These are phyloP conservation scores for Hippocampus barbouri DNA, from an alignment of 2,113 vertebrate species.

Conservation along the genomic window DNA sequence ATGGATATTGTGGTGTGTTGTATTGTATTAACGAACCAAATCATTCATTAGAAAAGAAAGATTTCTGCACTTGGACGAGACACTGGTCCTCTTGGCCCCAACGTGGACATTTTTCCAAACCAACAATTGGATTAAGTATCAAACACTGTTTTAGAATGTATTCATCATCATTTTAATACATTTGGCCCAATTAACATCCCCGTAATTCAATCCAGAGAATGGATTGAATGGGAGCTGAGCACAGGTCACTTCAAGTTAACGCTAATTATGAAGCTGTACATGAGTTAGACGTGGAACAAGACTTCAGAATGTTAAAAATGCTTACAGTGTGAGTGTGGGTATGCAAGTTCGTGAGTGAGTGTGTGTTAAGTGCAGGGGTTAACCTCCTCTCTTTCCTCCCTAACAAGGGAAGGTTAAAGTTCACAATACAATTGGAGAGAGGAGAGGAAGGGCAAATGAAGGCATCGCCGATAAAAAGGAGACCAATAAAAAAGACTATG, in stretches of 20 bases:
- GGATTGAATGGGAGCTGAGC: constrained; percentile 10
- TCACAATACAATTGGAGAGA: constrained; percentile 54
- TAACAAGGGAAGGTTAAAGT: constrained; percentile 57
- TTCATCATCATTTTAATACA: constrained; percentile 1
- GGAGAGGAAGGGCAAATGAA: constrained; percentile 57
- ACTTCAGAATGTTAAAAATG: constrained; percentile 8
- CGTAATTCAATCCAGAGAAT: not conserved
- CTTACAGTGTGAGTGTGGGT: not conserved
- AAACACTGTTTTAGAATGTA: too few species aligned
- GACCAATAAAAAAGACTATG: constrained; percentile 49
- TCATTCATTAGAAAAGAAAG: too few species aligned
- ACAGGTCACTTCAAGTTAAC: constrained; percentile 36
- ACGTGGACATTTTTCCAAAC: too few species aligned
- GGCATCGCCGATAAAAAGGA: constrained; percentile 56
- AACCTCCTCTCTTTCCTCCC: constrained; percentile 58
- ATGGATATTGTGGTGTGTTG: too few species aligned
- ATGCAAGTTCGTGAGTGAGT: constrained; percentile 4
- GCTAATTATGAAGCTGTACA: constrained; percentile 23
- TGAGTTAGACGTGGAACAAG: constrained; percentile 7
- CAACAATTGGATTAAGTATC: too few species aligned
- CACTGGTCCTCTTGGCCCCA: too few species aligned
- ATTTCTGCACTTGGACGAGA: too few species aligned
- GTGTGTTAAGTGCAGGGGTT: constrained; percentile 45
- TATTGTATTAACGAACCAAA: too few species aligned
- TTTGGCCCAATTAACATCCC: constrained; percentile 25